A percentile compares a stretch with the other conserved stretches of the same genome.
These are phyloP conservation scores for Lethrus apterus DNA, from an alignment of 1,140 invertebrate genomes.

Conservation along the genomic window DNA sequence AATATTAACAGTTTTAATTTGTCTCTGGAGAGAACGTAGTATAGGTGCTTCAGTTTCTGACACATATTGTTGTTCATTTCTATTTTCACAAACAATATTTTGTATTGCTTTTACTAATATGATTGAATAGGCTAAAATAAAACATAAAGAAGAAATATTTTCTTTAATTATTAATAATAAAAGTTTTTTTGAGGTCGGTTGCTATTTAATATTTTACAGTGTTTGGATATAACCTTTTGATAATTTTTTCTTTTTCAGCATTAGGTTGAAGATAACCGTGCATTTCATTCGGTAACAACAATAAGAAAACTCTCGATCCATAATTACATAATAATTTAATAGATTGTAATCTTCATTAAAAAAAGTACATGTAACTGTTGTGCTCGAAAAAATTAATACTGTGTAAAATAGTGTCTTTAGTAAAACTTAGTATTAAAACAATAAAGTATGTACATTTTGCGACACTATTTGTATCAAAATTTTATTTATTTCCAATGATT, in stretches of 20 bases:
- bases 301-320: conserved; percentile 13
- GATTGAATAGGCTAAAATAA: too few relatives aligned
- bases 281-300: conserved; percentile 11
- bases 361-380: conserved; percentile 24
- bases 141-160: too few relatives aligned
- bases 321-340: conserved; percentile 14
- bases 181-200: too few relatives aligned
- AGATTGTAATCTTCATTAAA: conserved; percentile 21
- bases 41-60: too few relatives aligned
- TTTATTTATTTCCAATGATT: conserved; percentile 20
- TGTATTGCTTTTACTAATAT: too few relatives aligned
- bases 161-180: too few relatives aligned
- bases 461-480: conserved; percentile 19
- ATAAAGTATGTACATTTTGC: conserved; percentile 12
- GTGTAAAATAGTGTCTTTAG: conserved; percentile 19
- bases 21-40: too few relatives aligned
- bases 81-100: too few relatives aligned
- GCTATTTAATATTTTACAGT: too few relatives aligned
- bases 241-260: conserved; percentile 32
- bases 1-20: neutral
- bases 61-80: too few relatives aligned
- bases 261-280: conserved; percentile 31
- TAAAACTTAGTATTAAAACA: conserved; percentile 14
- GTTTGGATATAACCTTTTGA: conserved; percentile 21
- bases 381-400: conserved; percentile 19